Evolutionary conservation across 2,888 invertebrate genomes (phyloP), one percentile per base, ranked within the genome.

Genomic region (Megaustenia siamemsis): DNA sequence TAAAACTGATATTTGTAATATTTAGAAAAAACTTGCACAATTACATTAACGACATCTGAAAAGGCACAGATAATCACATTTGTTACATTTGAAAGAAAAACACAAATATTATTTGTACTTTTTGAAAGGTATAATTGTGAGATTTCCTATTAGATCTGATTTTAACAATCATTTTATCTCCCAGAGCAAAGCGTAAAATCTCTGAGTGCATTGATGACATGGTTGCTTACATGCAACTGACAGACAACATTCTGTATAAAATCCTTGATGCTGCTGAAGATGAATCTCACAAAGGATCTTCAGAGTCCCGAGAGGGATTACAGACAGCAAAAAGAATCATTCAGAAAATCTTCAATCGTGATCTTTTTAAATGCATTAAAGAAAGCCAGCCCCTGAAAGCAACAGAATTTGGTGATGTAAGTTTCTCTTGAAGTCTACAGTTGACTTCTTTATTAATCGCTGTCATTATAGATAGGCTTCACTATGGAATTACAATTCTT

Each of bases 131-230:
- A n/a, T n/a, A n/a, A n/a, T n/a, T n/a, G n/a, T n/a, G n/a, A n/a
- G n/a, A n/a, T n/a, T n/a, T n/a, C n/a, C n/a, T n/a, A n/a, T n/a
- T n/a, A n/a, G n/a, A n/a, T n/a, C n/a, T n/a, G n/a, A n/a, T 32
- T 32, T 63, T 38, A 32, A 43, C 6, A 18, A 12, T 10, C 21
- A 12, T 56, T 60, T 35, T 18, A 35, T 75, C 28, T 77, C 32
- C 18, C 43, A 83, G 83, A 56, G n/a, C 4, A 6, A n/a, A 32
- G 38, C n/a, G 18, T 10, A 86, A 68, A 63, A 78, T 91, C 56
- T 88, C 88, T 6, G 88, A 91, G 43, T 75, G 87, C 15, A 87
- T 89, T 15, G 43, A 87, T 60, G 90, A 91, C 86, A 90, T 90
- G 89, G 85, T 38, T 32, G 90, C 90, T 35, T 91, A 85, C 87